These are phyloP conservation scores for Sarcophaga peregrina DNA, from an alignment of 1,140 invertebrate species.

Conservation along the genomic window DNA sequence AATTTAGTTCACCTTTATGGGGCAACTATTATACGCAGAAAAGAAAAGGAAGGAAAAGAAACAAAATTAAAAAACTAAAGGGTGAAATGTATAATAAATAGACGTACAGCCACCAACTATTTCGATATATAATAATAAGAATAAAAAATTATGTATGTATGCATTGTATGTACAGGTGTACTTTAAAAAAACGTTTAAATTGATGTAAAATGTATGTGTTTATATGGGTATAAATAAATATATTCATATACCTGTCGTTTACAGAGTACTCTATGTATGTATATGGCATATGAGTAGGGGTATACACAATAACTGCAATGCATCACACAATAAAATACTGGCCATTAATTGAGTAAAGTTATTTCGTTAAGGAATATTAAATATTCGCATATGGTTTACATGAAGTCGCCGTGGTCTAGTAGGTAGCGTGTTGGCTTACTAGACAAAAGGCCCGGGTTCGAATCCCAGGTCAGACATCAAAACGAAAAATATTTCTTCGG, in stretches of 20 bases:
- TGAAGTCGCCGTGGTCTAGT: no score
- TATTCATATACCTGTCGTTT: background rate
- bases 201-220: no score
- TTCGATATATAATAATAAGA: background rate
- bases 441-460: no score
- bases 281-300: no score
- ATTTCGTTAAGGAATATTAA: background rate
- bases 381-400: no score
- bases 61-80: background rate
- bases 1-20: constrained; percentile 24
- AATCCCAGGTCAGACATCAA: no score
- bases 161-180: background rate
- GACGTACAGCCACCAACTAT: background rate
- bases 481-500: no score
- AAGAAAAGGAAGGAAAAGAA: background rate
- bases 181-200: no score
- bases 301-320: background rate
- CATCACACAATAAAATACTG: background rate
- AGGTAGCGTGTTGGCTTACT: no score
- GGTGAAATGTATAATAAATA: background rate
- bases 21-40: background rate
- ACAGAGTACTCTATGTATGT: no score
- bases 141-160: constrained; percentile 20
- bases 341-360: background rate
- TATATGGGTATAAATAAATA: background rate